These are phyloP conservation scores for Archocentrus centrarchus DNA, from an alignment of 2,113 vertebrate genomes.

Conservation along the genomic window DNA sequence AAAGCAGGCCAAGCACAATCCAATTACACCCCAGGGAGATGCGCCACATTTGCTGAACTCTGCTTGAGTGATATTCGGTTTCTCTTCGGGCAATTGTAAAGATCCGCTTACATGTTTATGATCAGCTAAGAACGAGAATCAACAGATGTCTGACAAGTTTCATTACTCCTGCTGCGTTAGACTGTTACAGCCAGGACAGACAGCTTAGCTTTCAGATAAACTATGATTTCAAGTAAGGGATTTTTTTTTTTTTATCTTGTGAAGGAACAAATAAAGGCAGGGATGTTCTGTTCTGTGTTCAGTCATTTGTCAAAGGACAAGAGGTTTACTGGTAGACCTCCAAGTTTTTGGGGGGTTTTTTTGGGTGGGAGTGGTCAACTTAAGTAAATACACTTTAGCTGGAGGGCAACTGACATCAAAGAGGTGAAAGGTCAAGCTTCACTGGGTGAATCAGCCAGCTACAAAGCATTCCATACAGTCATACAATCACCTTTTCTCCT, in stretches of 20 bases:
- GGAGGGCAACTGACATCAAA: conserved; percentile 35
- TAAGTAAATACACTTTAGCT: conserved; percentile 45
- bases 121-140: conserved; percentile 39
- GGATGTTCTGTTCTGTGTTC: neutral
- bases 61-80: conserved; percentile 53
- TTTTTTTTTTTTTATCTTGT: neutral
- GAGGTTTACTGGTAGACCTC: conserved; percentile 16
- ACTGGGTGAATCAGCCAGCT: conserved; percentile 25
- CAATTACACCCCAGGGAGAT: conserved; percentile 73
- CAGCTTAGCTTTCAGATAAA: neutral
- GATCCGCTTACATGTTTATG: conserved; percentile 64
- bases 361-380: conserved; percentile 7
- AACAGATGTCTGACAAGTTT: conserved; percentile 55
- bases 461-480: conserved; percentile 32
- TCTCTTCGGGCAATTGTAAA: conserved; percentile 55
- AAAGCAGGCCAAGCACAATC: conserved; percentile 64
- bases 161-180: neutral
- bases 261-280: neutral
- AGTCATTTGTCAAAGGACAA: conserved; percentile 24
- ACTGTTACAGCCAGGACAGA: neutral
- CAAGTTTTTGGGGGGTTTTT: neutral
- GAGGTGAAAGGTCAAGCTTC: conserved; percentile 50
- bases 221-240: neutral
- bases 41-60: conserved; percentile 61
- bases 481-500: conserved; percentile 4